Percentiles rank a stretch among this genome's conserved stretches.
Evolutionary conservation across 2,888 invertebrate genomes (phyloP).

Genomic region (Apodemia mormo): DNA sequence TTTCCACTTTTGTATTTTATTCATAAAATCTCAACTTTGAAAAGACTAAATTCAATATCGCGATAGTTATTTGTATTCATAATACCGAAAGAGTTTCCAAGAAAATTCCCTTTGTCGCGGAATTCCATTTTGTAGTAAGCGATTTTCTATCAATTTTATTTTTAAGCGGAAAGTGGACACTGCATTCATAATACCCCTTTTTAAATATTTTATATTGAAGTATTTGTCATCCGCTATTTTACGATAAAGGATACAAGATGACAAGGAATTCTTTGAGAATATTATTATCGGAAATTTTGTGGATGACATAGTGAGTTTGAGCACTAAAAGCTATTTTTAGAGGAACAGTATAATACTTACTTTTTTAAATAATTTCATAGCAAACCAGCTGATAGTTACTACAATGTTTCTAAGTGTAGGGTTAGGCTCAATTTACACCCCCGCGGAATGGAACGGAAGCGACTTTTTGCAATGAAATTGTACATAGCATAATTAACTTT

Average conservation of each 20-base stretch:
- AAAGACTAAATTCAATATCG: slow-evolving; percentile 33
- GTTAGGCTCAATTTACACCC: too few species aligned
- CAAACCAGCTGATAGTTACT: too few species aligned
- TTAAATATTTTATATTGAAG: slow-evolving; percentile 9
- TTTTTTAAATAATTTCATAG: too few species aligned
- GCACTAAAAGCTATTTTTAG: too few species aligned
- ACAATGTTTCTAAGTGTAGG: too few species aligned
- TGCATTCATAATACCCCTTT: slow-evolving; percentile 17
- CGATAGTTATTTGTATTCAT: slow-evolving; percentile 35
- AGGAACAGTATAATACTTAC: too few species aligned
- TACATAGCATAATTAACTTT: too few species aligned
- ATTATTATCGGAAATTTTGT: not conserved
- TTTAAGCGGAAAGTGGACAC: not conserved
- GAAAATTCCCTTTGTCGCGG: slow-evolving; percentile 31
- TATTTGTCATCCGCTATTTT: not conserved
- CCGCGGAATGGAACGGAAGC: too few species aligned
- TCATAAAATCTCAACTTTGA: slow-evolving; percentile 5
- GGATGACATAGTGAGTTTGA: too few species aligned
- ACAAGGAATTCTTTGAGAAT: not conserved
- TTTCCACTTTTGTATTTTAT: slow-evolving; percentile 15
- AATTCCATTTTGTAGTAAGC: slow-evolving; percentile 33
- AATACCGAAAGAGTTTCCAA: slow-evolving; percentile 33
- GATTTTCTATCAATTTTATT: slow-evolving; percentile 34
- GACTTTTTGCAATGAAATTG: too few species aligned
- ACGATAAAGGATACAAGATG: not conserved